A percentile compares a stretch with the other conserved stretches of the same genome.
phyloP scores from a whole-genome alignment of 2,113 vertebrate genomes.

The Cyprinus carpio region DNA sequence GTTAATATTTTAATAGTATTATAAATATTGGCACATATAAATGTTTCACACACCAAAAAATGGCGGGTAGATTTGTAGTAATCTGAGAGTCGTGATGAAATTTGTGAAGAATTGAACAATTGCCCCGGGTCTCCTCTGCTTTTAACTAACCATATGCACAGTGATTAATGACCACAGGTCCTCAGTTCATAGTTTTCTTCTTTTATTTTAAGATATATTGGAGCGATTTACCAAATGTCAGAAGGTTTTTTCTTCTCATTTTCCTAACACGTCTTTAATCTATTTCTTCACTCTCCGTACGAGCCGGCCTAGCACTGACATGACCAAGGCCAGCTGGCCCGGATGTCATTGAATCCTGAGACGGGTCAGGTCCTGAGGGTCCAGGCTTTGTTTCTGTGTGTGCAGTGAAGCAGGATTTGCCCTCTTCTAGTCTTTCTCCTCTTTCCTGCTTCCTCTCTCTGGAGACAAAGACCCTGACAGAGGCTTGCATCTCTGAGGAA shows the following conservation, averaged over 20 bases:
- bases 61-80: neutral
- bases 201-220: constrained; percentile 42
- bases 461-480: constrained; percentile 38
- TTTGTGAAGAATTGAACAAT: neutral
- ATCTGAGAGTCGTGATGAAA: neutral
- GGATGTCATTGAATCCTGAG: constrained; percentile 49
- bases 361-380: constrained; percentile 46
- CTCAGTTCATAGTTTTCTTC: constrained; percentile 38
- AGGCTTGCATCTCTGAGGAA: constrained; percentile 13
- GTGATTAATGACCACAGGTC: constrained; percentile 46
- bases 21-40: neutral
- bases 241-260: constrained; percentile 9
- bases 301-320: constrained; percentile 23
- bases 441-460: constrained; percentile 39
- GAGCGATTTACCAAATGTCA: constrained; percentile 39
- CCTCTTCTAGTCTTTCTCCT: constrained; percentile 41
- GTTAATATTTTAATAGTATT: neutral
- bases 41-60: neutral
- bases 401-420: constrained; percentile 34
- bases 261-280: constrained; percentile 23
- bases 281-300: constrained; percentile 20
- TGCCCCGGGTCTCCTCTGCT: constrained; percentile 22
- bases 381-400: constrained; percentile 44
- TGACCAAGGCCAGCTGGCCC: constrained; percentile 52
- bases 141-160: constrained; percentile 32